Conservation (phyloP, 1,140 invertebrate genomes). For the Atta cephalotes region DNA sequence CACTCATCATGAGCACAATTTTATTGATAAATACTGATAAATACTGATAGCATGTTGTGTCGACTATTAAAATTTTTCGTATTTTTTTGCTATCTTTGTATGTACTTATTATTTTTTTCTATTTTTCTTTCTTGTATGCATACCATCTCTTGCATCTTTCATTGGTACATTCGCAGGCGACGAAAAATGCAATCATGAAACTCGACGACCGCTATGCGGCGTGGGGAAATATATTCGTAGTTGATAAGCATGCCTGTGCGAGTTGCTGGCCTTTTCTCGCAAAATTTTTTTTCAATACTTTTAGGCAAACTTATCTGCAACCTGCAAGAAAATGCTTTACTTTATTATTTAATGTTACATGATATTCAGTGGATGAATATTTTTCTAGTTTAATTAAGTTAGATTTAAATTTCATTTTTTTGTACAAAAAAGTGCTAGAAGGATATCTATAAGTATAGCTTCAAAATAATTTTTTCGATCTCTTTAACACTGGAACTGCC, state of each 20-base stretch:
- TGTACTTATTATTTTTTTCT: conserved; percentile 23
- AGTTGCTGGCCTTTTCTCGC: conserved; percentile 30
- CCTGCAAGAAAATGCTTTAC: not conserved
- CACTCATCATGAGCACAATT: not conserved
- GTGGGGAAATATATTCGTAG: conserved; percentile 30
- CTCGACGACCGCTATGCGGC: conserved; percentile 8
- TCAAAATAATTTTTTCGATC: not conserved
- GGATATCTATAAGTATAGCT: not conserved
- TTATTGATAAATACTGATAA: not conserved
- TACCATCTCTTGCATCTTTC: conserved; percentile 36
- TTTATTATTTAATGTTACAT: not conserved
- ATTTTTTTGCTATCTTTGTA: conserved; percentile 23
- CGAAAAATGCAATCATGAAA: conserved; percentile 58
- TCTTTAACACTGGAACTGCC: too few relatives aligned
- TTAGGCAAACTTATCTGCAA: conserved; percentile 20
- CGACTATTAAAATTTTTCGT: not conserved
- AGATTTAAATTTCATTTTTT: conserved; percentile 15
- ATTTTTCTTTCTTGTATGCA: not conserved
- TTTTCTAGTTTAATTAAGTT: not conserved
- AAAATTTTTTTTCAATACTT: conserved; percentile 51
- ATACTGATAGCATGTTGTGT: not conserved
- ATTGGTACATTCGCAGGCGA: not conserved
- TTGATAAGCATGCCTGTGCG: conserved; percentile 35
- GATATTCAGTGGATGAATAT: not conserved
- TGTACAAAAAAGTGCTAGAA: not conserved